Percentiles rank a stretch among this genome's conserved stretches.
Conservation (phyloP, 2,113 vertebrate genomes). For the Prionailurus bengalensis region DNA sequence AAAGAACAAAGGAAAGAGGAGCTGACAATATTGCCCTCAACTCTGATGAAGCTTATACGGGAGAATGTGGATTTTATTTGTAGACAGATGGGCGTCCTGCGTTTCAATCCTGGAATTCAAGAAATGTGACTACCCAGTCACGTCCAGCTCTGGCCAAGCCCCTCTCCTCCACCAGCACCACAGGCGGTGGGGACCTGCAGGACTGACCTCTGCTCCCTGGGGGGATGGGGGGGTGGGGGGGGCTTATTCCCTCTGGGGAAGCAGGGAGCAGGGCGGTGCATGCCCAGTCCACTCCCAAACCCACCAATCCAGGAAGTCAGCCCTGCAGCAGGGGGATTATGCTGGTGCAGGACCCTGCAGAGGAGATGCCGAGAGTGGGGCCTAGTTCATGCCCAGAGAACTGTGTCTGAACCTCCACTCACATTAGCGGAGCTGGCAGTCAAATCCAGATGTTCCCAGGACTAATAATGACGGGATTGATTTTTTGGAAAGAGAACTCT, state of each 20-base stretch:
- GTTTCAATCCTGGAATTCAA: not conserved
- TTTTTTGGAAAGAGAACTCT: not conserved
- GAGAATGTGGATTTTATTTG: not conserved
- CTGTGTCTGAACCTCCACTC: not conserved
- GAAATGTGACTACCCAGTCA: not conserved
- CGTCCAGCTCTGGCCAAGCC: not conserved
- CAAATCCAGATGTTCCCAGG: not conserved
- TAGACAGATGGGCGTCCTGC: not conserved
- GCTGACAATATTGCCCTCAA: not conserved
- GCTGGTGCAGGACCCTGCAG: not conserved
- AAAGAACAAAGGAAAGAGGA: not conserved
- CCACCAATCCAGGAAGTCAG: not conserved
- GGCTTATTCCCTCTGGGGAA: not conserved
- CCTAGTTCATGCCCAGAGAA: not conserved
- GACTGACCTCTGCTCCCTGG: not conserved
- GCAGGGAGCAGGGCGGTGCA: not conserved
- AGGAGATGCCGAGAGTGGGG: not conserved
- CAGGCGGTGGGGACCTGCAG: not conserved
- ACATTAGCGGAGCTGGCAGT: not conserved
- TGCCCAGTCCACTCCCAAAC: not conserved
- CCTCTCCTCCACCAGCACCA: too few species aligned
- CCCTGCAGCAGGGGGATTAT: too few species aligned
- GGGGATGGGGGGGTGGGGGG: rapidly evolving
- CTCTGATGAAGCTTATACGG: not conserved
- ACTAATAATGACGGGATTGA: rapidly evolving